These are phyloP conservation scores for Montipora foliosa DNA, from an alignment of 64 coral and sea anemone species.

Conservation along the genomic window DNA sequence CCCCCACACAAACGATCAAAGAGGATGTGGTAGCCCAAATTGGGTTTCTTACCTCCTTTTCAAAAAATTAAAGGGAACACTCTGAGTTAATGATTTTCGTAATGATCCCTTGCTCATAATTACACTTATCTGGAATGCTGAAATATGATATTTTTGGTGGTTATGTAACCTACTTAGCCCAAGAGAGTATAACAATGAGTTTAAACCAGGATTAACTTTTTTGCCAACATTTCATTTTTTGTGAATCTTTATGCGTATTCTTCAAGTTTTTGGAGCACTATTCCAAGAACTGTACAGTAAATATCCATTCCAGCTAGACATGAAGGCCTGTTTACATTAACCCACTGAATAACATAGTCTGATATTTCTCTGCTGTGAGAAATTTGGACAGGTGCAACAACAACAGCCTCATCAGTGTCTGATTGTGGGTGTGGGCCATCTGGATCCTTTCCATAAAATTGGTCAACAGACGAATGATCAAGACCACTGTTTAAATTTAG, in stretches of 20 bases:
- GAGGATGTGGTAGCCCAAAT: no score
- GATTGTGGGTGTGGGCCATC: conserved; percentile 51
- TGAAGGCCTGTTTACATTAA: conserved; percentile 30
- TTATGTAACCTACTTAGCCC: no score
- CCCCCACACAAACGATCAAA: no score
- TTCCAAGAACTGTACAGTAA: conserved; percentile 38
- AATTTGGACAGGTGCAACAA: conserved; percentile 43
- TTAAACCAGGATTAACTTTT: no score
- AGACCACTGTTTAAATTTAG: conserved; percentile 22
- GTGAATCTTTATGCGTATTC: background rate
- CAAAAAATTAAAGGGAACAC: no score
- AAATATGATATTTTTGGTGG: no score
- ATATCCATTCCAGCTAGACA: conserved; percentile 61
- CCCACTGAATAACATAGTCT: conserved; percentile 13
- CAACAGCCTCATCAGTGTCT: conserved; percentile 7
- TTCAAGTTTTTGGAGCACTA: conserved; percentile 53
- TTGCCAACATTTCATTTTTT: no score
- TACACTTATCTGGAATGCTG: no score
- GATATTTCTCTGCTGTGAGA: conserved; percentile 8
- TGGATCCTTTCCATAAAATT: conserved; percentile 56
- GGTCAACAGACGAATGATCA: conserved; percentile 55
- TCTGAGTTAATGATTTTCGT: no score
- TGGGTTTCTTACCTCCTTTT: no score
- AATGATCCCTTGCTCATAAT: no score
- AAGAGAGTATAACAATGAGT: no score